Conservation (phyloP, 2,113 vertebrate species). For the Lophius piscatorius region DNA sequence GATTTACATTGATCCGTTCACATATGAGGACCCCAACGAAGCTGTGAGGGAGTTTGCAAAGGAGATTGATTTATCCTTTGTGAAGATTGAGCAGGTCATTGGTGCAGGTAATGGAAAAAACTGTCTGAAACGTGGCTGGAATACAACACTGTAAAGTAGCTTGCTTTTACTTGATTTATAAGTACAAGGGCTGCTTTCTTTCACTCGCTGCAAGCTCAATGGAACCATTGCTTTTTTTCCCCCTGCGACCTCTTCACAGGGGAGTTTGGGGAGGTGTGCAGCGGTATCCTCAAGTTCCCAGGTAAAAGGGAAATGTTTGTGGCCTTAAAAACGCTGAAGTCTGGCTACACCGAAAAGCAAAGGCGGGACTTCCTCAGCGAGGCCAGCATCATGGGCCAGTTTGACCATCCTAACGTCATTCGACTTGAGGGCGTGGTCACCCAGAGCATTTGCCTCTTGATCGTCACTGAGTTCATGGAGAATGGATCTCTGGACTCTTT, state of each 20-base stretch:
- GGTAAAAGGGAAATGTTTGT: conserved; percentile 98
- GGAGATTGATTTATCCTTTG: conserved; percentile 98
- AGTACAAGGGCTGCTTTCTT: conserved; percentile 10
- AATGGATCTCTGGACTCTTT: conserved; percentile 97
- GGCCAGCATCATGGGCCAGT: conserved; percentile 99
- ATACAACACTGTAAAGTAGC: conserved; percentile 18
- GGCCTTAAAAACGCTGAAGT: conserved; percentile 96
- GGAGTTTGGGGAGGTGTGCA: conserved; percentile 98
- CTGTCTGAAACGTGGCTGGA: conserved; percentile 32
- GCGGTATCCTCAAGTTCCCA: conserved; percentile 95
- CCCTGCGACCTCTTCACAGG: conserved; percentile 72
- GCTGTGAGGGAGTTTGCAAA: conserved; percentile 98
- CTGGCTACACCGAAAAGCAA: conserved; percentile 97
- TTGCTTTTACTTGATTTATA: conserved; percentile 16
- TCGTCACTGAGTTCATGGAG: conserved; percentile 99
- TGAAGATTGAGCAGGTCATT: conserved; percentile 99
- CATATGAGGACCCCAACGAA: conserved; percentile 98
- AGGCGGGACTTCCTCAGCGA: conserved; percentile 94
- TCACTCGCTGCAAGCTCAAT: background rate
- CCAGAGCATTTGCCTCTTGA: conserved; percentile 97
- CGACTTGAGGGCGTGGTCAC: conserved; percentile 97
- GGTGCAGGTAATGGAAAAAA: conserved; percentile 89
- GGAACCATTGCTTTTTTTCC: background rate
- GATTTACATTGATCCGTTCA: conserved; percentile 99
- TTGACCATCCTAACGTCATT: conserved; percentile 97